Base-by-base conservation (phyloP, 2,113 vertebrate species). In the Pimephales promelas region DNA sequence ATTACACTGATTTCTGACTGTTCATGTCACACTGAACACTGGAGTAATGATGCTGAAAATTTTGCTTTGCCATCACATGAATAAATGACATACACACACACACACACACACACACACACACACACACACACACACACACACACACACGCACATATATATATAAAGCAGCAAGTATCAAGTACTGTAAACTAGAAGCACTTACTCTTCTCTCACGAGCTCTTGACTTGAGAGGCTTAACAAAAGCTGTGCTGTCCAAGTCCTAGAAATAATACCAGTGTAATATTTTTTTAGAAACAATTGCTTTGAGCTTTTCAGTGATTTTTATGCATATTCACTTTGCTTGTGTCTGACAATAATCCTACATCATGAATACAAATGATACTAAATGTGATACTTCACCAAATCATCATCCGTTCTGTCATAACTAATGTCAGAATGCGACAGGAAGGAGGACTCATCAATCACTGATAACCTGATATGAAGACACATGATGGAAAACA, bases 341-440 rank as follows among this genome's bases (percentile, higher is more conserved):
- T 28, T 3, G 6, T 18, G 16, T 79, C 61, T 66, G 26, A 52
- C 43, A 80, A 10, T 47, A 70, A 54, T 40, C 24, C 18, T 40
- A 40, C 70, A 0, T 71, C 0, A 26, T 77, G 24, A 75, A 71
- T 79, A 80, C 16, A 47, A 43, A 72, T 20, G 3, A 31, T 59
- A 40, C 14, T 14, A 40, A 75, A 81, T 34, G 64, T 36, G 28
- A 81, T 56, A 54, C 79, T 70, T 76, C 90, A 96, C 96, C 95
- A 95, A 45, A 0, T 96, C 95, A 0, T 97, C 96, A 0, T 96
- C 95, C 0, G 96, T 97, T 45, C 91, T 89, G 82, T 97, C 96
- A 1, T 96, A 97, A 90, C 96, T 97, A 92, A 97, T 97, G 86
- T 95, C 96, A 0, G 96, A 97, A 87, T 95, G 94, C 26, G 94